phyloP scores from a whole-genome alignment of 2,888 invertebrate species.

The Metopia argyrocephala region DNA sequence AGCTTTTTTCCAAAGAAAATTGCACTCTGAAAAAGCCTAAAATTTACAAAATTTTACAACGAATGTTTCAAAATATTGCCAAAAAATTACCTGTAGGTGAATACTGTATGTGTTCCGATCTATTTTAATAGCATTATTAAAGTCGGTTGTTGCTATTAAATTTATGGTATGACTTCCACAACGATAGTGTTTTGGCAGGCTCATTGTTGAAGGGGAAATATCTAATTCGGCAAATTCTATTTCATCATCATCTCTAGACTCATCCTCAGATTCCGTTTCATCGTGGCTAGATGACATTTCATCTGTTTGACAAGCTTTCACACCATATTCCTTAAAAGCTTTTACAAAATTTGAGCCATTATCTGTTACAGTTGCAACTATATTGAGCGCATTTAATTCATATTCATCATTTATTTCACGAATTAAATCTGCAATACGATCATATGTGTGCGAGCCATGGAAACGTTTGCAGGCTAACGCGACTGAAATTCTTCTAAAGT shows the following conservation, averaged over 20 bases:
- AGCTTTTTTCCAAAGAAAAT: slow-evolving; percentile 50
- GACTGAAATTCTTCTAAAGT: slow-evolving; percentile 25
- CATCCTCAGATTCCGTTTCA: slow-evolving; percentile 36
- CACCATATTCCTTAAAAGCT: slow-evolving; percentile 50
- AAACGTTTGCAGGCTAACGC: slow-evolving; percentile 33
- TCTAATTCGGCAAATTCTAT: slow-evolving; percentile 12
- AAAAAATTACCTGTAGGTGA: slow-evolving; percentile 29
- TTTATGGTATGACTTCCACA: slow-evolving; percentile 55
- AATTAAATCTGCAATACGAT: slow-evolving; percentile 35
- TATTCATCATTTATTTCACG: slow-evolving; percentile 31
- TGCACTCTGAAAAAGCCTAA: not conserved
- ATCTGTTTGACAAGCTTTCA: slow-evolving; percentile 1
- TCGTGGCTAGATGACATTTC: slow-evolving; percentile 10
- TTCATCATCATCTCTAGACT: slow-evolving; percentile 10
- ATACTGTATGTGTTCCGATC: slow-evolving; percentile 26
- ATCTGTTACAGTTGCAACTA: slow-evolving; percentile 44
- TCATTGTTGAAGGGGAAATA: slow-evolving; percentile 22
- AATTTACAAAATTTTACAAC: slow-evolving; percentile 1
- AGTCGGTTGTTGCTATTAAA: slow-evolving; percentile 53
- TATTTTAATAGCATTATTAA: slow-evolving; percentile 31
- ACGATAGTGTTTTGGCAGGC: slow-evolving; percentile 43
- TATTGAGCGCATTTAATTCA: slow-evolving; percentile 21
- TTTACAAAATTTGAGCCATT: slow-evolving; percentile 53
- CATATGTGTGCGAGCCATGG: slow-evolving; percentile 24
- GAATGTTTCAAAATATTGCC: not conserved